Conservation (phyloP, 2,888 invertebrate genomes). For the Xylophagus ater region DNA sequence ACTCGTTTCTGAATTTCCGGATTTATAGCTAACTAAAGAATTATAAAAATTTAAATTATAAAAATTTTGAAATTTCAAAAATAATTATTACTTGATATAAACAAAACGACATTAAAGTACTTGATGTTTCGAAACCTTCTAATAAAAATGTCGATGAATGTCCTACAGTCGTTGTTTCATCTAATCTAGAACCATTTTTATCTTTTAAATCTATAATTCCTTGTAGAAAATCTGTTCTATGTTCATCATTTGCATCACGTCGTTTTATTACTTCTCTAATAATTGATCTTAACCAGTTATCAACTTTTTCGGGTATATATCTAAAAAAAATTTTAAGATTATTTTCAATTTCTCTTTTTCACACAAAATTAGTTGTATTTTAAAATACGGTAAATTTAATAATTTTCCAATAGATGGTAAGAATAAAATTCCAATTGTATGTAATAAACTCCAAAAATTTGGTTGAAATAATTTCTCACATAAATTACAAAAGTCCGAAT, state of each 20-base stretch:
- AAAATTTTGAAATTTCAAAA: not conserved
- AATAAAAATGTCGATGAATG: conserved; percentile 8
- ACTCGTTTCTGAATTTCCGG: no score
- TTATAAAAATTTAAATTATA: not conserved
- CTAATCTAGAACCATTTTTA: not conserved
- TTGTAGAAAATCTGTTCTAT: not conserved
- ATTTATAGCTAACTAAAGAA: conserved; percentile 2
- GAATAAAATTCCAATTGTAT: conserved; percentile 6
- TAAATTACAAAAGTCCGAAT: conserved; percentile 11
- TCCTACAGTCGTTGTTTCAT: conserved; percentile 3
- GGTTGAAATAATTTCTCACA: conserved; percentile 13
- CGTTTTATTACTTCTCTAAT: no score
- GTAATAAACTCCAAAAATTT: conserved; percentile 11
- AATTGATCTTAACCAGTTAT: no score
- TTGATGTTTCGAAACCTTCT: conserved; percentile 15
- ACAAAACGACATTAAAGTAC: conserved; percentile 13
- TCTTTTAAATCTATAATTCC: conserved; percentile 6
- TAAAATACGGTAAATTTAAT: conserved; percentile 1
- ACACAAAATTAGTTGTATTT: conserved; percentile 8
- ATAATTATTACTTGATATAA: conserved; percentile 11
- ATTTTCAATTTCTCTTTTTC: conserved; percentile 6
- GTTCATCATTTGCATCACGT: no score
- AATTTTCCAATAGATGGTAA: not conserved
- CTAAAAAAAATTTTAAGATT: conserved; percentile 7
- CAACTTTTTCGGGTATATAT: no score